These are phyloP conservation scores for Trilocha varians DNA, from an alignment of 2,888 invertebrate species.

Conservation along the genomic window DNA sequence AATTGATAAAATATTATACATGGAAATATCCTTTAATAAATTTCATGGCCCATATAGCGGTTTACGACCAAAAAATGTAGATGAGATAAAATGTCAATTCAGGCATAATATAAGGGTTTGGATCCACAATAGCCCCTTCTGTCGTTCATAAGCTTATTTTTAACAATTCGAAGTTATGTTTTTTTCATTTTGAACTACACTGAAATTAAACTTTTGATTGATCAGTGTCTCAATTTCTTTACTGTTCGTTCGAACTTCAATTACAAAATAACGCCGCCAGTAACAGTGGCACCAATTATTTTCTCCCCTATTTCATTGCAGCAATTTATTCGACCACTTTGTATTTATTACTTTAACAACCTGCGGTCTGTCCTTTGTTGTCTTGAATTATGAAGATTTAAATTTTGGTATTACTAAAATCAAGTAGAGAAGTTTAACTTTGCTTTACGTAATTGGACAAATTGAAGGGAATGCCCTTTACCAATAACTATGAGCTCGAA, in stretches of 20 bases:
- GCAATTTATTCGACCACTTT: not conserved
- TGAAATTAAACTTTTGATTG: too few species aligned
- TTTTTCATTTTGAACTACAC: too few species aligned
- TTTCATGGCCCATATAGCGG: constrained; percentile 54
- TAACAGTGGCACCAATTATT: not conserved
- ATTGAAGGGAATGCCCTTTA: constrained; percentile 46
- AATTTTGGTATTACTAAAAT: constrained; percentile 3
- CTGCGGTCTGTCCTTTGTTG: not conserved
- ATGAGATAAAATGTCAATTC: constrained; percentile 61
- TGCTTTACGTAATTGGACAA: constrained; percentile 29
- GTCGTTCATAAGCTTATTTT: too few species aligned
- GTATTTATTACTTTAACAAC: not conserved
- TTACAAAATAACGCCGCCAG: constrained; percentile 11
- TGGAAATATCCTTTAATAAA: constrained; percentile 53
- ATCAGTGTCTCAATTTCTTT: too few species aligned
- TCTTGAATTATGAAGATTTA: not conserved
- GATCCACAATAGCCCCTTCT: not conserved
- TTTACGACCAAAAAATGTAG: constrained; percentile 59
- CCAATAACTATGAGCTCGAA: constrained; percentile 52
- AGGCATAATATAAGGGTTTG: constrained; percentile 38
- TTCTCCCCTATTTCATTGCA: not conserved
- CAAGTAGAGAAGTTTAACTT: constrained; percentile 4
- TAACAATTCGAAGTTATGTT: too few species aligned
- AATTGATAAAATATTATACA: constrained; percentile 65
- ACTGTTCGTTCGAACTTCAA: not conserved